Evolutionary conservation across 2,797 vertebrate species (phyloP).

Genomic region (Lutjanus campechanus): DNA sequence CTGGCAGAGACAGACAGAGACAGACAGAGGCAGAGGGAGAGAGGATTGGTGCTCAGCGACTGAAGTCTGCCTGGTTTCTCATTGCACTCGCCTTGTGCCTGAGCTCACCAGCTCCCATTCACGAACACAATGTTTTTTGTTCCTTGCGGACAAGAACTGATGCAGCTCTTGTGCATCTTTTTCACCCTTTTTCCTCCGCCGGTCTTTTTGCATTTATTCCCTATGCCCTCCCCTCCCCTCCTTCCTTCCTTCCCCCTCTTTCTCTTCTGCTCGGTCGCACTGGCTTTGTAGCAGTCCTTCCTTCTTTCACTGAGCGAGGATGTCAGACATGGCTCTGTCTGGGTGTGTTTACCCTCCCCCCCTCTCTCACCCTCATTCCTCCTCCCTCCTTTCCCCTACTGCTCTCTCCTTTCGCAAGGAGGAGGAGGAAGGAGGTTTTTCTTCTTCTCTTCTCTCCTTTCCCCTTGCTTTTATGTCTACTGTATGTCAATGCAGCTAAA

Average conservation of each 20-base stretch:
- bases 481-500: slow-evolving; percentile 48
- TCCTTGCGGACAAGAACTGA: slow-evolving; percentile 73
- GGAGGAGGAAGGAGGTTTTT: slow-evolving; percentile 53
- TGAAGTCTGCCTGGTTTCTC: slow-evolving; percentile 78
- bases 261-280: slow-evolving; percentile 57
- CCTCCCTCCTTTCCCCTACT: slow-evolving; percentile 61
- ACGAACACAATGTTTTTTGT: slow-evolving; percentile 82
- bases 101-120: slow-evolving; percentile 80
- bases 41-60: slow-evolving; percentile 64
- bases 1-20: slow-evolving; percentile 64
- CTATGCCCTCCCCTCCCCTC: slow-evolving; percentile 60
- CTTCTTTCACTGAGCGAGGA: slow-evolving; percentile 73
- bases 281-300: slow-evolving; percentile 71
- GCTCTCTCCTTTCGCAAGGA: slow-evolving; percentile 68
- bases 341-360: slow-evolving; percentile 83
- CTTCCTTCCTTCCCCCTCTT: slow-evolving; percentile 36
- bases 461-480: slow-evolving; percentile 34
- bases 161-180: slow-evolving; percentile 77
- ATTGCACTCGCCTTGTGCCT: slow-evolving; percentile 68
- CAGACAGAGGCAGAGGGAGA: slow-evolving; percentile 48
- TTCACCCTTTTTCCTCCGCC: slow-evolving; percentile 49
- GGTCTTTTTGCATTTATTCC: slow-evolving; percentile 56
- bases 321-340: slow-evolving; percentile 84
- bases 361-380: slow-evolving; percentile 55
- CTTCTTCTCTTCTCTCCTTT: slow-evolving; percentile 19